Conservation (phyloP, 1,140 invertebrate species). For the Fopius arisanus region DNA sequence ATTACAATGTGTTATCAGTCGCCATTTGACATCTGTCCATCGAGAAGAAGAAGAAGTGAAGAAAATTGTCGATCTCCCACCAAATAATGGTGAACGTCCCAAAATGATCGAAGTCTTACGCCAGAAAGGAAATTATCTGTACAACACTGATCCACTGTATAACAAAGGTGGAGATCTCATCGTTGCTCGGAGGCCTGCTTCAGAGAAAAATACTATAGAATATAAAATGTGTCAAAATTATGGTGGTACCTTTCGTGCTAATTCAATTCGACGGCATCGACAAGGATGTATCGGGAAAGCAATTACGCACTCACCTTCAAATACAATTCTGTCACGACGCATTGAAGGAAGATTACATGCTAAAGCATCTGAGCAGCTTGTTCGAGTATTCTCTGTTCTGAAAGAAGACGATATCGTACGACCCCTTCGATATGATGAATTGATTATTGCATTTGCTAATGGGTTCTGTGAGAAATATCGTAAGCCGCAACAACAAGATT, state of each 20-base stretch:
- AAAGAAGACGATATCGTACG: constrained; percentile 31
- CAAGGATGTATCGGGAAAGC: constrained; percentile 1
- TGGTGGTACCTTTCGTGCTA: constrained; percentile 24
- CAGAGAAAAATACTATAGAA: constrained; percentile 7
- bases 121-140: constrained; percentile 25
- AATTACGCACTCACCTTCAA: background rate
- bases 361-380: constrained; percentile 17
- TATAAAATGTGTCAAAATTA: constrained; percentile 30
- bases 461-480: constrained; percentile 31
- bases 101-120: constrained; percentile 23
- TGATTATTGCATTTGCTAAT: constrained; percentile 31
- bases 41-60: constrained; percentile 26
- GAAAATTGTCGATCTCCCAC: constrained; percentile 21
- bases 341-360: constrained; percentile 23
- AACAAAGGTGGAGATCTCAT: constrained; percentile 26
- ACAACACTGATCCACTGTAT: constrained; percentile 17
- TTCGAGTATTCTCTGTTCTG: constrained; percentile 24
- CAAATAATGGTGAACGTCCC: constrained; percentile 9
- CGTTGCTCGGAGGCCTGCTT: constrained; percentile 23
- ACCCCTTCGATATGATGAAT: constrained; percentile 27
- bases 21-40: constrained; percentile 29
- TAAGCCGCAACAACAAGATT: constrained; percentile 13
- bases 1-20: constrained; percentile 27
- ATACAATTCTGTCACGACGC: background rate
- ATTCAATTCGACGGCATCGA: constrained; percentile 27